phyloP scores from a whole-genome alignment of 2,888 invertebrate genomes.

The Latheticus oryzae region DNA sequence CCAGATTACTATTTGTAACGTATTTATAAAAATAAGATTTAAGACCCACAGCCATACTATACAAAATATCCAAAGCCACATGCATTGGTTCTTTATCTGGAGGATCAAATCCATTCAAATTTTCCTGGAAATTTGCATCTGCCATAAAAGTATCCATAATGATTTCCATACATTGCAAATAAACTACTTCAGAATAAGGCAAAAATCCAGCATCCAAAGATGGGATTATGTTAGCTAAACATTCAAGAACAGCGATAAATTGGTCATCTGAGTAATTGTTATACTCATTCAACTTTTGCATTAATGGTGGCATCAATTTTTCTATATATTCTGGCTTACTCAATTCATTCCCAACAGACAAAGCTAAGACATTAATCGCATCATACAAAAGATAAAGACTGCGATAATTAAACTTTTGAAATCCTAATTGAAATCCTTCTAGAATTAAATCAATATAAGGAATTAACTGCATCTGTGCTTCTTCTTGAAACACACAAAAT shows the following conservation, averaged over 20 bases:
- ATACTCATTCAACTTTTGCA: conserved; percentile 77
- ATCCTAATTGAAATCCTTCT: conserved; percentile 78
- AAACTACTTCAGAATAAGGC: conserved; percentile 80
- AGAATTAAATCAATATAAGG: conserved; percentile 79
- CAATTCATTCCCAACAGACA: conserved; percentile 77
- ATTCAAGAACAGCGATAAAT: conserved; percentile 79
- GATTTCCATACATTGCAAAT: conserved; percentile 74
- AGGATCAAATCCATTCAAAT: conserved; percentile 71
- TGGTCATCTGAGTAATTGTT: conserved; percentile 78
- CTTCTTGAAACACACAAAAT: conserved; percentile 83
- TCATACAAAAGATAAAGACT: conserved; percentile 81
- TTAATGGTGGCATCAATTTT: conserved; percentile 78
- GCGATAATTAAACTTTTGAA: conserved; percentile 75
- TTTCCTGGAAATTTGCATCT: conserved; percentile 71
- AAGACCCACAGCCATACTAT: conserved; percentile 78
- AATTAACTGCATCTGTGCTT: conserved; percentile 78
- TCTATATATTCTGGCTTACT: conserved; percentile 76
- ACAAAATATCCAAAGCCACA: conserved; percentile 78
- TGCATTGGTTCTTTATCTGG: conserved; percentile 80
- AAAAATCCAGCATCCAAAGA: conserved; percentile 79
- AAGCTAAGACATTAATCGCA: conserved; percentile 81
- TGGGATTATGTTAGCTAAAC: conserved; percentile 80
- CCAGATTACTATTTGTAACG: conserved; percentile 74
- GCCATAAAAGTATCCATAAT: conserved; percentile 78
- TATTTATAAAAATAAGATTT: conserved; percentile 76